phyloP scores from a whole-genome alignment of 2,888 invertebrate species.

The Parthenolecanium corni region DNA sequence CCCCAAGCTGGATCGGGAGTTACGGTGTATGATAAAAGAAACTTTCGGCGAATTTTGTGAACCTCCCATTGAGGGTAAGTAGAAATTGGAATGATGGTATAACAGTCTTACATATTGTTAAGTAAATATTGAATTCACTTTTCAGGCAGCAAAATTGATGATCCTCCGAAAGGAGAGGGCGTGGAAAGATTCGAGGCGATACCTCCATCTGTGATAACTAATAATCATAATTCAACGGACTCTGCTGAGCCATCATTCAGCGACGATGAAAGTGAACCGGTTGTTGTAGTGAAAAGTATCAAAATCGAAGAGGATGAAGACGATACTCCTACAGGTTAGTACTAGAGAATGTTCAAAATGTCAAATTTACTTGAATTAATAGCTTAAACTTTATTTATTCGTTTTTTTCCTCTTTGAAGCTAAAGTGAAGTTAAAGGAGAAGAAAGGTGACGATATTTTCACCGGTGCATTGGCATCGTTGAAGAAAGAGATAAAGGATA shows the following conservation, averaged over 20 bases:
- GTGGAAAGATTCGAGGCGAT: constrained; percentile 10
- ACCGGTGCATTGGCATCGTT: constrained; percentile 23
- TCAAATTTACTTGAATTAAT: background rate
- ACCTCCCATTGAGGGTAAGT: constrained; percentile 34
- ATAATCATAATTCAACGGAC: constrained; percentile 10
- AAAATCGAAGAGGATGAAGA: constrained; percentile 30
- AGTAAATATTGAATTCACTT: constrained; percentile 4
- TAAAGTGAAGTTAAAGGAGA: constrained; percentile 31
- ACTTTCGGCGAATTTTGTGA: constrained; percentile 84
- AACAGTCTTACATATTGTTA: no score
- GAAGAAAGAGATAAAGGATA: constrained; percentile 29
- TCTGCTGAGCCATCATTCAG: constrained; percentile 61
- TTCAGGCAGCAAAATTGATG: constrained; percentile 21
- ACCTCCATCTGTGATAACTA: background rate
- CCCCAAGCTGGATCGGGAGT: constrained; percentile 70
- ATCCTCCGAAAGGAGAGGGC: constrained; percentile 25
- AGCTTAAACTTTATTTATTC: constrained; percentile 12
- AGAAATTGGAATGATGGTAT: no score
- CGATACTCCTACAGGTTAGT: constrained; percentile 29
- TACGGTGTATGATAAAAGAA: constrained; percentile 71
- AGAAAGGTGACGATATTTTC: constrained; percentile 19
- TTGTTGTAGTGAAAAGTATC: constrained; percentile 29
- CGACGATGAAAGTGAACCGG: constrained; percentile 61
- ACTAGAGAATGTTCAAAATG: background rate
- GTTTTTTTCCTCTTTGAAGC: constrained; percentile 32